Evolutionary conservation across 2,113 vertebrate genomes (phyloP).

Genomic region (Corydoras sp.): DNA sequence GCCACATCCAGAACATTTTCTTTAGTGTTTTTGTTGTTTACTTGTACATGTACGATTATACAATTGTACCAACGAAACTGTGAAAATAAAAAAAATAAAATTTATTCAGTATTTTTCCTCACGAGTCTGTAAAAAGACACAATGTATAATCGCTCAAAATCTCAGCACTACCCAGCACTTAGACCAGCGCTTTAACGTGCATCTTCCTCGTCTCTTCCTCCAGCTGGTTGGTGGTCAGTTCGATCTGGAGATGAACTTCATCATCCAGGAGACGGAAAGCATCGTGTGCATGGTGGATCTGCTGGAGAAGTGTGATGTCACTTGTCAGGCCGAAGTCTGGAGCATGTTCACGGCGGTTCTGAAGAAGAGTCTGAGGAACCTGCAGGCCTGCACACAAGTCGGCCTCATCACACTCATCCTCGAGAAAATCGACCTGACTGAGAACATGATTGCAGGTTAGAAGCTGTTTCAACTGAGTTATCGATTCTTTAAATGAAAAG

Average conservation of each 20-base stretch:
- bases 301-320: conserved; percentile 84
- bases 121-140: not conserved
- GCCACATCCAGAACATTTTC: not conserved
- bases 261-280: conserved; percentile 92
- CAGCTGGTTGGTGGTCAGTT: conserved; percentile 94
- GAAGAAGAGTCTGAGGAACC: conserved; percentile 93
- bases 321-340: conserved; percentile 95
- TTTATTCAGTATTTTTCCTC: not conserved
- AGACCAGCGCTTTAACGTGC: too few species aligned
- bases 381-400: conserved; percentile 86
- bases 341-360: conserved; percentile 95
- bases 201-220: too few species aligned
- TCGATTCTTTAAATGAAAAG: too few species aligned
- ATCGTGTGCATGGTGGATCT: conserved; percentile 91
- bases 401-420: conserved; percentile 87
- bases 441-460: conserved; percentile 92
- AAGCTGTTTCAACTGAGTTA: too few species aligned
- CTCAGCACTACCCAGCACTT: too few species aligned
- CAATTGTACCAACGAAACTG: too few species aligned
- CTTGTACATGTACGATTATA: too few species aligned
- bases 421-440: conserved; percentile 73
- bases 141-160: too few species aligned
- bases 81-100: too few species aligned
- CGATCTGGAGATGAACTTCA: conserved; percentile 98
- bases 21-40: too few species aligned